Base-by-base conservation (phyloP, 2,113 vertebrate genomes). In the Otus sunia region DNA sequence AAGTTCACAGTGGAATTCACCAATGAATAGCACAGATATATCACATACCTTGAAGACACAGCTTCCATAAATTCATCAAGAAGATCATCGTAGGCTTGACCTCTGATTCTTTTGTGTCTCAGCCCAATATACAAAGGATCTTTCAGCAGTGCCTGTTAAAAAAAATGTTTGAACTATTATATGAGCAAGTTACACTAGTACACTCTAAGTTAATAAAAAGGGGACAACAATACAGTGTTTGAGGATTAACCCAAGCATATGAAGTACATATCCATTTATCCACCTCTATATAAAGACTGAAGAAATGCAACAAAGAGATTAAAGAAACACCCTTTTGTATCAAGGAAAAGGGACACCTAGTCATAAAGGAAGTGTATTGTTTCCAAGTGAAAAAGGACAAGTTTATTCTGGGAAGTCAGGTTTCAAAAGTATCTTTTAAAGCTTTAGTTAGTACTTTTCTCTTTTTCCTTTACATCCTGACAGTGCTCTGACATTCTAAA, bases 51-150 rank as follows among this genome's bases (percentile, higher is more conserved):
- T 95, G 98, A 98, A 79, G 99, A 98, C 94, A 99, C 98, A 62
- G 99, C 99, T 97, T 98, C 98, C 99, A 99, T 99, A 95, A 99
- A 99, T 97, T 99, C 99, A 94, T 99, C 99, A 97, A 99, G 97
- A 91, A 99, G 99, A 83, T 98, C 98, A 86, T 99, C 98, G 1
- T 99, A 99, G 71, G 98, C 98, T 96, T 98, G 97, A 85, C 99
- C 99, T 97, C 99, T 98, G 53, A 99, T 95, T 97, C 99, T 98
- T 96, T 98, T 99, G 81, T 99, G 99, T 79, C 98, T 99, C 86
- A 99, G 97, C 34, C 99, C 99, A 75, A 99, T 99, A 97, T 99
- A 99, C 81, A 99, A 95, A 36, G 99, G 99, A 97, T 99, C 99
- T 92, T 99, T 98, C 95, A 99, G 97, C 89, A 99, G 97, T 26